Percentiles rank a stretch among this genome's conserved stretches.
These are phyloP conservation scores for Tenebrosternarchus preto DNA, from an alignment of 2,113 vertebrate genomes.

Conservation along the genomic window DNA sequence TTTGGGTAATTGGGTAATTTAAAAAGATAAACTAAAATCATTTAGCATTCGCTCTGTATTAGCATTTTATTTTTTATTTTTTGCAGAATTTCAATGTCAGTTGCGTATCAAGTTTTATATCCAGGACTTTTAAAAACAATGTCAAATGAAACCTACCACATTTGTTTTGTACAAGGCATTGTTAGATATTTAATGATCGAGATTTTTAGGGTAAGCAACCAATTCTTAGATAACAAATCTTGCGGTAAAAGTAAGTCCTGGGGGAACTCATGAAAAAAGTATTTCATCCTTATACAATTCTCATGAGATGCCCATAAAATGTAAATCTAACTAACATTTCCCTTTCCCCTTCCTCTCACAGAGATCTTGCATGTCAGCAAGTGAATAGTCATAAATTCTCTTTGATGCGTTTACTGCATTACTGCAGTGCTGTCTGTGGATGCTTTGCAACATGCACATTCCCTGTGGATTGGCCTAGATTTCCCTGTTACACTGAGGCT, in stretches of 20 bases:
- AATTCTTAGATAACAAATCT: conserved; percentile 48
- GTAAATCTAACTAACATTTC: conserved; percentile 42
- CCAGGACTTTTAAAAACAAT: not conserved
- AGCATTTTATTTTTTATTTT: no score
- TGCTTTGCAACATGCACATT: conserved; percentile 28
- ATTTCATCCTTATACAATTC: conserved; percentile 29
- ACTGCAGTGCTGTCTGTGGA: conserved; percentile 2
- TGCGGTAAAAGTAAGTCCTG: conserved; percentile 66
- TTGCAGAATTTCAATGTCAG: not conserved
- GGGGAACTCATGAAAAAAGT: conserved; percentile 67
- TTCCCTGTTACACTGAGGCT: conserved; percentile 4
- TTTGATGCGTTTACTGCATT: conserved; percentile 40
- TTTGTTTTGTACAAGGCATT: not conserved
- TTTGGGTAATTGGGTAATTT: not conserved
- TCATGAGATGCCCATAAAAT: conserved; percentile 53
- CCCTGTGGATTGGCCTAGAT: conserved; percentile 34
- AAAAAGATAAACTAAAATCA: not conserved
- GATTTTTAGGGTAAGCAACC: not conserved
- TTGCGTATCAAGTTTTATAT: not conserved
- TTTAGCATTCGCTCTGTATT: not conserved
- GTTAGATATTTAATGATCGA: not conserved
- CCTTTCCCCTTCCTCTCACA: not conserved
- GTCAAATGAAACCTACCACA: not conserved
- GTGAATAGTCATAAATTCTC: conserved; percentile 30
- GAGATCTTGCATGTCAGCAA: not conserved